Base-by-base conservation (phyloP, 2,888 invertebrate species). In the Pandemis heparana region DNA sequence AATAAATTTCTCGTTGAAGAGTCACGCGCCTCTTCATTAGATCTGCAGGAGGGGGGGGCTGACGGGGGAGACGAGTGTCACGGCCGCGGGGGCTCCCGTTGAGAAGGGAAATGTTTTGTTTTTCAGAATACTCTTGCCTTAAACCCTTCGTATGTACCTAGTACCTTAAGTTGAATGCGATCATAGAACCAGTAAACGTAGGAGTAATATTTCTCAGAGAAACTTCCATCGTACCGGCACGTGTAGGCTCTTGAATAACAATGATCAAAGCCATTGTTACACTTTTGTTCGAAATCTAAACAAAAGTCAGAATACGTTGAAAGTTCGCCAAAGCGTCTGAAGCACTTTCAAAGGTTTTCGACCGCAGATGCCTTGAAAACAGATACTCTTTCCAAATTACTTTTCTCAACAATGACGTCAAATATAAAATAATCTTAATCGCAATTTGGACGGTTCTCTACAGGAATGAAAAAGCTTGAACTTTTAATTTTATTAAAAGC, bases 1-100 rank as follows among this genome's bases (percentile, higher is more conserved):
- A 74, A 74, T 69, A 69, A 63, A 74, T 60, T 69, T 69, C 46
- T 64, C 60, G 41, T 68, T 69, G 46, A 39, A 38, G 56, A 32
- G 62, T 63, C 61, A 53, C 71, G 65, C 8, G 60, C 46, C 46
- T 48, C 32, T 62, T 61, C 46, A 43, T 66, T 32, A 46, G 46
- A 46, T 12, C 23, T 56, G 12, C 7, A n/a, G 46, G 23, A 46
- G 61, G 71, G 62, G 62, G 39, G 9, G 38, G 65, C 16, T 41
- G 66, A 62, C 61, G 53, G 53, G 53, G 46, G 61, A n/a, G 62
- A 53, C 51, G 51, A 53, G 46, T 63, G 63, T 48, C 39, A 60
- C 46, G 39, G 48, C 18, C n/a, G 53, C 16, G 16, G 16, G n/a
- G 46, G 18, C 38, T 6, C 23, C 16, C n/a, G n/a, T 14, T 46